Evolutionary conservation across 2,113 vertebrate species (phyloP).

Genomic region (Typhlomys cinereus): DNA sequence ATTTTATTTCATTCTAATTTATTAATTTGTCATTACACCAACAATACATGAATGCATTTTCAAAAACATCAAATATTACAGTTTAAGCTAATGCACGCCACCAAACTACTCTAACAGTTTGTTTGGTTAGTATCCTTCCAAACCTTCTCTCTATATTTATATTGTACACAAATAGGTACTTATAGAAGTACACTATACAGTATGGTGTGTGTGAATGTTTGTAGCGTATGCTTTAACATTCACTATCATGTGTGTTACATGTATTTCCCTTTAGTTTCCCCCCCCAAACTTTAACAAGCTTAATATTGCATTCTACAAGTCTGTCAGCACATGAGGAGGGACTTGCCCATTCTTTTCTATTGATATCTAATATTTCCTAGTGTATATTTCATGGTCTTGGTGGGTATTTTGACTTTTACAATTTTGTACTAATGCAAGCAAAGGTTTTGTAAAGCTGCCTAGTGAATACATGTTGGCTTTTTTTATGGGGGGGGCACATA

Average conservation of each 20-base stretch:
- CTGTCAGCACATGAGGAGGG: not conserved
- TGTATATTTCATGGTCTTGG: not conserved
- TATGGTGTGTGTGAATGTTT: conserved; percentile 24
- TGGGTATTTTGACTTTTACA: conserved; percentile 16
- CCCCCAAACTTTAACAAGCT: not conserved
- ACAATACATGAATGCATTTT: conserved; percentile 73
- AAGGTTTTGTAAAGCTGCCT: conserved; percentile 2
- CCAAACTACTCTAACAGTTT: conserved; percentile 61
- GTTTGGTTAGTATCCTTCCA: conserved; percentile 61
- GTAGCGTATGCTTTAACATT: conserved; percentile 40
- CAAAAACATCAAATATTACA: conserved; percentile 70
- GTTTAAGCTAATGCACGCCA: conserved; percentile 65
- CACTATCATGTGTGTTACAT: conserved; percentile 14
- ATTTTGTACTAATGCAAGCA: not conserved
- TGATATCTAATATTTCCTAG: not conserved
- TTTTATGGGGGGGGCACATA: not conserved
- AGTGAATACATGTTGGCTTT: not conserved
- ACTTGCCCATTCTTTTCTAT: not conserved
- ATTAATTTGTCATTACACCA: conserved; percentile 74
- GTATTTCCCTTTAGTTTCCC: not conserved
- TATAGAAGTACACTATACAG: conserved; percentile 49
- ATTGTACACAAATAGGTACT: conserved; percentile 53
- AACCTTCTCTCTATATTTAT: conserved; percentile 47
- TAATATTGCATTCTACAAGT: conserved; percentile 17
- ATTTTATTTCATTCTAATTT: conserved; percentile 73